Base-by-base conservation (phyloP, 2,888 invertebrate genomes). In the Willowsia nigromaculata region DNA sequence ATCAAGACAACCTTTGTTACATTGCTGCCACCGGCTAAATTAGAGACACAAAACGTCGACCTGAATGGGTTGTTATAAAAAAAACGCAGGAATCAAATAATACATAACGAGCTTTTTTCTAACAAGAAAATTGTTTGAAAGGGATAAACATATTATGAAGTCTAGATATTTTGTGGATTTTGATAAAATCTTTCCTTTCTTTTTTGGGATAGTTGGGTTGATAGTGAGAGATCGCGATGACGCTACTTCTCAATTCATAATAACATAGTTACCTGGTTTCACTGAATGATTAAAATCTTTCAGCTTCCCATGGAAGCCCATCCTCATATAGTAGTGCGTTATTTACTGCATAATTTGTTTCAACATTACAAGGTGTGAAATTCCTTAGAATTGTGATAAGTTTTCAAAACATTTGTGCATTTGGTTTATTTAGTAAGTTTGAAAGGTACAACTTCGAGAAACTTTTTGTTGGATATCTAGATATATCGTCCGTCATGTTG, bases 141-240 rank as follows among this genome's bases (percentile, higher is more conserved):
- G 40, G 59, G 82, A 18, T 18, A 68, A 27, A 27, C 2, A 56
- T 25, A 27, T 13, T 56, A 71, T 43, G 18, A 56, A 71, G 78
- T 27, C 68, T 82, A n/a, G n/a, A 88, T 88, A 88, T 65, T 88
- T 88, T 76, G 76, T 88, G 22, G 78, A 78, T 65, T 76, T 76
- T 88, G 88, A 88, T 88, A 84, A 88, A n/a, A 88, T 88, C 88
- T 80, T 50, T 53, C 37, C 50, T n/a, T n/a, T 76, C 47, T 71
- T 85, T 83, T 71, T 30, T 65, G 81, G 65, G 62, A 68, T 47
- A 53, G 37, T 30, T 43, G 30, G 43, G 65, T 15, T 76, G 43
- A 78, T 40, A 65, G 3, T 25, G 65, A 30, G 37, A 37, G 86
- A 47, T 74, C 68, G 18, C 30, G 18, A 62, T 62, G 30, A 65